These are phyloP conservation scores for Brachionus manjavacas DNA, from an alignment of 1,140 invertebrate species.

Conservation along the genomic window DNA sequence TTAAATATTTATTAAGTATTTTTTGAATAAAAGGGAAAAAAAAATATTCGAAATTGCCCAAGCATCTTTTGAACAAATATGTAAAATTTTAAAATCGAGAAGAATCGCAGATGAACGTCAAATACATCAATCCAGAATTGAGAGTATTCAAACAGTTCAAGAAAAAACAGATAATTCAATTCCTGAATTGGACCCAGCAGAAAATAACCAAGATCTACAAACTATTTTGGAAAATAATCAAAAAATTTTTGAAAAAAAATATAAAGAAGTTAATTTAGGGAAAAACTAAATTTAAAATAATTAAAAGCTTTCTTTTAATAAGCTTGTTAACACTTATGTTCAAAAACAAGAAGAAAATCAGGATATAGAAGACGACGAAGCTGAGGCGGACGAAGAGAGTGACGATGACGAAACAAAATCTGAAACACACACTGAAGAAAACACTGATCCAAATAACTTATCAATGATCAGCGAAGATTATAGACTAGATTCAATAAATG, in stretches of 20 bases:
- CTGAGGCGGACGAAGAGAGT: not conserved
- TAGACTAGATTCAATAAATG: not conserved
- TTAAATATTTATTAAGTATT: no score
- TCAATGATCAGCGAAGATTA: not conserved
- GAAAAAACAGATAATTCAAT: not conserved
- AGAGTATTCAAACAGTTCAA: not conserved
- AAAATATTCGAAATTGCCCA: not conserved
- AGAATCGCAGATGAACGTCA: not conserved
- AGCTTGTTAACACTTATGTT: not conserved
- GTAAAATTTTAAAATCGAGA: slow-evolving; percentile 1
- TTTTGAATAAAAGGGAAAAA: not conserved
- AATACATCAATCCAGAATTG: not conserved
- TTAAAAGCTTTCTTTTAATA: not conserved
- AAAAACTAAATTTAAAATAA: not conserved
- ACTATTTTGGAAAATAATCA: not conserved
- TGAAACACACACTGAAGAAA: not conserved
- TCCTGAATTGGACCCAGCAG: not conserved
- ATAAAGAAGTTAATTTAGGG: not conserved
- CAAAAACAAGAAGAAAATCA: not conserved
- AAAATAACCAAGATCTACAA: not conserved
- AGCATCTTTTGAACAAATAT: not conserved
- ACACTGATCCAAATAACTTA: not conserved
- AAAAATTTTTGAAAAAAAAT: not conserved
- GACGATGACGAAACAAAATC: not conserved
- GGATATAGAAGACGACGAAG: not conserved